phyloP scores from a whole-genome alignment of 2,797 vertebrate genomes.

The Balearica regulorum region DNA sequence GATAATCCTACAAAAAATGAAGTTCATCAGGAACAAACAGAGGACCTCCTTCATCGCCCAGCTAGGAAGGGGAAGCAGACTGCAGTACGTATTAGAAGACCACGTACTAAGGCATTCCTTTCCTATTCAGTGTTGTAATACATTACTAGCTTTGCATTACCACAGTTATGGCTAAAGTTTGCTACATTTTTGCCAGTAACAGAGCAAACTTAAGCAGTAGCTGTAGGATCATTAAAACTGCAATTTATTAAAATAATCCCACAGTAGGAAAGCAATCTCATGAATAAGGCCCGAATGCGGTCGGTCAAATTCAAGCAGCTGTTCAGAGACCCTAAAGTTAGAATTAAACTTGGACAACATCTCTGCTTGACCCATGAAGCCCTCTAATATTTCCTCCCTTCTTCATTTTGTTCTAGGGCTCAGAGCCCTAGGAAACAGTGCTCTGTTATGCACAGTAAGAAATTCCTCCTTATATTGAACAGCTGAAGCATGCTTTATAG shows the following conservation, averaged over 20 bases:
- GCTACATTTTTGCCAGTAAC: background rate
- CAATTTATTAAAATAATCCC: background rate
- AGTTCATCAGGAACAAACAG: background rate
- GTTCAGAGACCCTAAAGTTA: background rate
- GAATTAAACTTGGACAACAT: background rate
- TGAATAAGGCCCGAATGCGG: background rate
- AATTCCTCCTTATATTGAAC: background rate
- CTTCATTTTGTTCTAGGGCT: background rate
- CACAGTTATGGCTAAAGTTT: background rate
- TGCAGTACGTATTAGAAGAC: background rate
- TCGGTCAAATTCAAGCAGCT: background rate
- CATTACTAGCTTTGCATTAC: background rate
- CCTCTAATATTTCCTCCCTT: background rate
- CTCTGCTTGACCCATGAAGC: background rate
- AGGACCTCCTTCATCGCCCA: conserved; percentile 11
- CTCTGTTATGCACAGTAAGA: background rate
- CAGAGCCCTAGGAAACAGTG: background rate
- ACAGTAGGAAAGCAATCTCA: background rate
- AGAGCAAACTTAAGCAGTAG: background rate
- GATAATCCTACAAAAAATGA: conserved; percentile 56
- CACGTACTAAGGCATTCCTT: background rate
- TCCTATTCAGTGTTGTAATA: background rate
- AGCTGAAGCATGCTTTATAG: background rate
- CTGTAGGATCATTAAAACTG: background rate
- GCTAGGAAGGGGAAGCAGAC: background rate